phyloP scores from a whole-genome alignment of 2,113 vertebrate genomes.

The Microcebus murinus region DNA sequence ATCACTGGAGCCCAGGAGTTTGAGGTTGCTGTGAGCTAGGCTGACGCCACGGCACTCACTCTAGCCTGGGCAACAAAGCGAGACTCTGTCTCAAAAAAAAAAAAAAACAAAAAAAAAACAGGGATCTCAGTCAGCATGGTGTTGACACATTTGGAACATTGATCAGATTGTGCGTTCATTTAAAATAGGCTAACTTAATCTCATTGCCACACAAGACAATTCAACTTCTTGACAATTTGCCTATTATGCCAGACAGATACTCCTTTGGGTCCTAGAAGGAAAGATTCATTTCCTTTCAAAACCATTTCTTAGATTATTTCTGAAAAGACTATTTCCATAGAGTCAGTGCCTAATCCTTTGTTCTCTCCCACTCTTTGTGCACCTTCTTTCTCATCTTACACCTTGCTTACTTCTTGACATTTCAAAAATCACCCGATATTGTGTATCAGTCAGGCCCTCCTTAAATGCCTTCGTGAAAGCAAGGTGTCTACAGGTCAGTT shows the following conservation, averaged over 20 bases:
- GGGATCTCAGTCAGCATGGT: neutral
- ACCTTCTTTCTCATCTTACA: neutral
- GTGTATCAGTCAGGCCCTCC: neutral
- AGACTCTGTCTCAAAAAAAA: too few relatives aligned
- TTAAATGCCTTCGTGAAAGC: neutral
- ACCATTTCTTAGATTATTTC: constrained; percentile 4
- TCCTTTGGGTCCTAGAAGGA: neutral
- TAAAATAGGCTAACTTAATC: neutral
- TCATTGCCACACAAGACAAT: neutral
- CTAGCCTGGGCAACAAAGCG: too few relatives aligned
- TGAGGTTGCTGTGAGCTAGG: too few relatives aligned
- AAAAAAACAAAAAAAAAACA: too few relatives aligned
- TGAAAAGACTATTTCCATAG: neutral
- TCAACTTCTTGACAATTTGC: neutral
- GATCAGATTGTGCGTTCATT: neutral
- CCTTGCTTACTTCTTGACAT: neutral
- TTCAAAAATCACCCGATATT: neutral
- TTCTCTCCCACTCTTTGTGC: neutral
- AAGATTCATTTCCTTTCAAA: constrained; percentile 2
- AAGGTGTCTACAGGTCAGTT: neutral
- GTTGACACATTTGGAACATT: neutral
- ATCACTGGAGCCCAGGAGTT: too few relatives aligned
- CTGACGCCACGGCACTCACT: too few relatives aligned
- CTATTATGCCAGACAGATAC: neutral
- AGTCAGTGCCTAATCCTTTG: neutral